Evolutionary conservation across 2,888 invertebrate species (phyloP).

Genomic region (Drosophila fulvimacula): DNA sequence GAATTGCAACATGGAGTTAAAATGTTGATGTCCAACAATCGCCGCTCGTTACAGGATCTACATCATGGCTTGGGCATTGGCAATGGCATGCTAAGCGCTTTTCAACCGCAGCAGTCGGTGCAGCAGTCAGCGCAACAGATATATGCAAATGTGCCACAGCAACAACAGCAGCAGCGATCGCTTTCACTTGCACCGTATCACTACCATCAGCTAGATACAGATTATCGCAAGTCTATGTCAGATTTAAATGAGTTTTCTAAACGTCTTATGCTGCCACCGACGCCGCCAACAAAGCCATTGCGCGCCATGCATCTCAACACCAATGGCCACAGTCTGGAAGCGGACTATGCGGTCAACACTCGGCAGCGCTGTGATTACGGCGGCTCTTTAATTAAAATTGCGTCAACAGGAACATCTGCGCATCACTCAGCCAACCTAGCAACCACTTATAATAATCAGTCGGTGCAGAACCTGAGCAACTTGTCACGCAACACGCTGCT

Average conservation of each 20-base stretch:
- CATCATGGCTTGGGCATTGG: conserved; percentile 75
- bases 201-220: conserved; percentile 84
- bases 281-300: conserved; percentile 87
- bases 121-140: conserved; percentile 60
- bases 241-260: conserved; percentile 86
- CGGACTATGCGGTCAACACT: conserved; percentile 62
- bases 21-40: conserved; percentile 85
- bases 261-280: conserved; percentile 82
- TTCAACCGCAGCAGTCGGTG: conserved; percentile 53
- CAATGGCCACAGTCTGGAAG: conserved; percentile 52
- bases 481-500: conserved; percentile 90
- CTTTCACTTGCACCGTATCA: conserved; percentile 77
- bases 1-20: conserved; percentile 85
- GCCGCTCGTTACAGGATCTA: conserved; percentile 88
- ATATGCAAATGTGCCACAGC: conserved; percentile 69
- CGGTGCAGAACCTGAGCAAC: conserved; percentile 83
- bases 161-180: conserved; percentile 55
- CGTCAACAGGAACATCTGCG: conserved; percentile 33
- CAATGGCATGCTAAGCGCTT: conserved; percentile 64
- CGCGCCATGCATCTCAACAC: conserved; percentile 82
- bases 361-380: conserved; percentile 70
- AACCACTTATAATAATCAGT: conserved; percentile 76
- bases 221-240: conserved; percentile 87
- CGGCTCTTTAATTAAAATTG: conserved; percentile 82
- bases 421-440: conserved; percentile 50